Conservation (phyloP, 2,797 vertebrate species). For the Darevskia mixta region DNA sequence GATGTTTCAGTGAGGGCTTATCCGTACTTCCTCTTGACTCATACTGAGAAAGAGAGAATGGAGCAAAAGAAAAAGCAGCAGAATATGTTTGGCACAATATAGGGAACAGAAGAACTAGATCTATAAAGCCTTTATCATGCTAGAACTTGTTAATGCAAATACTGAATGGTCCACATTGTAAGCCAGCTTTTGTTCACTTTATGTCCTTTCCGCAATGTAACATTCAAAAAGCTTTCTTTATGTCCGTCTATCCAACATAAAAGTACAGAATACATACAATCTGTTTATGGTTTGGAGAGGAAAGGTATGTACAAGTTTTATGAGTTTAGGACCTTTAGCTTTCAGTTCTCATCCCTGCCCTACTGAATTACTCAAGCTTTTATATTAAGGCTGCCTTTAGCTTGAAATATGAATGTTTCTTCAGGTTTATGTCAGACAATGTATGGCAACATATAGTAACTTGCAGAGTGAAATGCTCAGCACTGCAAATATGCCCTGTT, state of each 20-base stretch:
- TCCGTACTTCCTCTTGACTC: no score
- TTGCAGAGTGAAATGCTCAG: not conserved
- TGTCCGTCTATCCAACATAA: not conserved
- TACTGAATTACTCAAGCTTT: not conserved
- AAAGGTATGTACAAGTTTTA: not conserved
- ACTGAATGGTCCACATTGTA: not conserved
- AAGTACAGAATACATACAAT: not conserved
- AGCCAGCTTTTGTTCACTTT: not conserved
- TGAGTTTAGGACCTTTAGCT: not conserved
- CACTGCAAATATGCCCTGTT: constrained; percentile 37
- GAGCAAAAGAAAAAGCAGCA: not conserved
- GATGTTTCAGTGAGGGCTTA: not conserved
- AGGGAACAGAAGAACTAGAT: not conserved
- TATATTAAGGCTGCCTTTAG: not conserved
- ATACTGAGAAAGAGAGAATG: not conserved
- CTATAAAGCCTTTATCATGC: not conserved
- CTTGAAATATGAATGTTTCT: constrained; percentile 24
- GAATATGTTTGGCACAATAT: not conserved
- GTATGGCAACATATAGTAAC: not conserved
- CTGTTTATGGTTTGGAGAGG: not conserved
- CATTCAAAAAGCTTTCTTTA: not conserved
- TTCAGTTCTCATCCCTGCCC: not conserved
- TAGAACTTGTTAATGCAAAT: not conserved
- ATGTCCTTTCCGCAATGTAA: not conserved
- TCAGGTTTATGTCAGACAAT: constrained; percentile 41